phyloP scores from a whole-genome alignment of 2,113 vertebrate genomes.

The Leptosomus discolor region DNA sequence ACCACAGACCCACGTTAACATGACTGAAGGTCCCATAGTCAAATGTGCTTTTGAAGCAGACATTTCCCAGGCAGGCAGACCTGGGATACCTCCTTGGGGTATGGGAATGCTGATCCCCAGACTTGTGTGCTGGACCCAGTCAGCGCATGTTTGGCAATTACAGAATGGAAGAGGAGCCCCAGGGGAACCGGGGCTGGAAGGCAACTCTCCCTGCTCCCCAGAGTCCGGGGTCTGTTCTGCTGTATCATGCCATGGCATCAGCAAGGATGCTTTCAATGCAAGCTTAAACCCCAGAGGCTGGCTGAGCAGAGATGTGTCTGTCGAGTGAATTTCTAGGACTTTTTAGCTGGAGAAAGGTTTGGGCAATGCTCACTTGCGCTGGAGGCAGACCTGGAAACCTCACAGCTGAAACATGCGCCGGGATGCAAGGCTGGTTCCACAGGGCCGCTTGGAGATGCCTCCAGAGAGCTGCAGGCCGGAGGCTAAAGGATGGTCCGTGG shows the following conservation, averaged over 20 bases:
- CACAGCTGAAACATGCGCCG: fast-evolving
- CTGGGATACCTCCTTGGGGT: not conserved
- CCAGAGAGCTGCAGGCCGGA: not conserved
- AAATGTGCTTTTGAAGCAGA: not conserved
- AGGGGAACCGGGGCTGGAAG: not conserved
- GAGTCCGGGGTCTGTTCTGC: not conserved
- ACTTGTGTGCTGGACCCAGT: fast-evolving
- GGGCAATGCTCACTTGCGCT: not conserved
- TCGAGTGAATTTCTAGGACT: not conserved
- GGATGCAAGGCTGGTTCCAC: not conserved
- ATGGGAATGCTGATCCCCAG: not conserved
- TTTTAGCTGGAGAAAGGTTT: not conserved
- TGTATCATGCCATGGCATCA: fast-evolving
- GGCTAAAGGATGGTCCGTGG: not conserved
- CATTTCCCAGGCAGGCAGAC: not conserved
- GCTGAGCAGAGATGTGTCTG: not conserved
- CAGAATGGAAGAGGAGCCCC: not conserved
- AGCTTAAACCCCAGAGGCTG: not conserved
- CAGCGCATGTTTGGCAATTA: fast-evolving
- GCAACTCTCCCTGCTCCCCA: too few species aligned
- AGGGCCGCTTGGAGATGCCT: not conserved
- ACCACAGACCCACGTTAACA: not conserved
- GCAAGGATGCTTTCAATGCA: not conserved
- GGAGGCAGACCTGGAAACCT: not conserved
- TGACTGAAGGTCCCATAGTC: fast-evolving